Percentiles rank a stretch among this genome's conserved stretches.
phyloP scores from a whole-genome alignment of 2,888 invertebrate species.

The Eilema griseolum region DNA sequence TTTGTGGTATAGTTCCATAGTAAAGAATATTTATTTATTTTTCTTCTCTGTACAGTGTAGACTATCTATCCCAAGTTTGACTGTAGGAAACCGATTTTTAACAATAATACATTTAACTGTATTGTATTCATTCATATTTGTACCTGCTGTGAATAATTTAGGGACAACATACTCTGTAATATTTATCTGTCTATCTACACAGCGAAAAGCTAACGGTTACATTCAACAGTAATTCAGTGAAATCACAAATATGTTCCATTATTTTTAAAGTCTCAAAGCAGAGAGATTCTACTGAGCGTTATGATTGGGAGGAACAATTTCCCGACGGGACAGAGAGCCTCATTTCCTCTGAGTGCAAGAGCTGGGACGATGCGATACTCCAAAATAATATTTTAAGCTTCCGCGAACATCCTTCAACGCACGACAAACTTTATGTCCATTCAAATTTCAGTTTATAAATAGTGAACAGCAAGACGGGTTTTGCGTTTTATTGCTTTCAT shows the following conservation, averaged over 20 bases:
- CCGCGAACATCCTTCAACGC: slow-evolving; percentile 78
- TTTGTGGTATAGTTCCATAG: too few species aligned
- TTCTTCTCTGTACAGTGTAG: too few species aligned
- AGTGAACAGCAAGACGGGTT: slow-evolving; percentile 42
- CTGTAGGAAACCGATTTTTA: too few species aligned
- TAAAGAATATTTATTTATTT: too few species aligned
- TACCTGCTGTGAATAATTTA: too few species aligned
- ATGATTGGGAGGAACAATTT: slow-evolving; percentile 84
- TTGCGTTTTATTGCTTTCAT: slow-evolving; percentile 42
- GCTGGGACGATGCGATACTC: slow-evolving; percentile 69
- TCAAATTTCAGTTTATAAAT: slow-evolving; percentile 48
- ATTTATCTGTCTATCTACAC: too few species aligned
- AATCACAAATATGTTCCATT: slow-evolving; percentile 77
- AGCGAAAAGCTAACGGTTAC: slow-evolving; percentile 52
- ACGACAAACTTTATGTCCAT: slow-evolving; percentile 69
- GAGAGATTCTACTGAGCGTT: slow-evolving; percentile 78
- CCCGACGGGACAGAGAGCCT: slow-evolving; percentile 82
- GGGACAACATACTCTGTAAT: too few species aligned
- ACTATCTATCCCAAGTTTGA: too few species aligned
- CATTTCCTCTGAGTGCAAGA: slow-evolving; percentile 81
- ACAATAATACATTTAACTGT: too few species aligned
- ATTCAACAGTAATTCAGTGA: slow-evolving; percentile 69
- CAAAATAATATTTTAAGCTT: slow-evolving; percentile 84
- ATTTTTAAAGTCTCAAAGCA: slow-evolving; percentile 78
- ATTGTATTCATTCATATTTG: too few species aligned